These are phyloP conservation scores for Haliclystus octoradiatus DNA, from an alignment of 30 jellyfish, hydroid and myxozoan species.

Conservation along the genomic window DNA sequence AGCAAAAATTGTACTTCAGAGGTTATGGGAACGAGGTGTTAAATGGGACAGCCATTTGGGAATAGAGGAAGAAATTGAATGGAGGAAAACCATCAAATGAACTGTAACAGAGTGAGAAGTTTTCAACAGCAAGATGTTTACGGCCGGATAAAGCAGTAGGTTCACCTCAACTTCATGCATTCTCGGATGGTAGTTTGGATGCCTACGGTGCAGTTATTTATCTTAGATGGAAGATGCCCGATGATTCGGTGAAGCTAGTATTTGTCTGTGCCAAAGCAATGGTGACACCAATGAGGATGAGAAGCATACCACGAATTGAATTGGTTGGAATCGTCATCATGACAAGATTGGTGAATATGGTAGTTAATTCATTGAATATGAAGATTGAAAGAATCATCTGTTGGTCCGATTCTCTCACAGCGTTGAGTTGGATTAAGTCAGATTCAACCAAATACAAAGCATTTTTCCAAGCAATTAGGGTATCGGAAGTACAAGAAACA, in stretches of 20 bases:
- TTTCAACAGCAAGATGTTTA: too few relatives aligned
- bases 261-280: constrained; percentile 30
- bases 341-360: constrained; percentile 14
- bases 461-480: constrained; percentile 15
- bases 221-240: too few relatives aligned
- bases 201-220: too few relatives aligned
- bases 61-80: constrained; percentile 9
- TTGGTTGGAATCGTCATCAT: constrained; percentile 14
- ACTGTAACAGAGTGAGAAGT: too few relatives aligned
- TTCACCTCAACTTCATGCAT: too few relatives aligned
- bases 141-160: too few relatives aligned
- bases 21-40: constrained; percentile 31
- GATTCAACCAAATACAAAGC: too few relatives aligned
- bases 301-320: too few relatives aligned
- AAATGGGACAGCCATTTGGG: constrained; percentile 6
- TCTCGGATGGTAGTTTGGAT: too few relatives aligned
- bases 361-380: too few relatives aligned
- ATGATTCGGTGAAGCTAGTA: too few relatives aligned
- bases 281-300: constrained; percentile 32
- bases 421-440: constrained; percentile 26
- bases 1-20: constrained; percentile 19
- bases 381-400: constrained; percentile 6
- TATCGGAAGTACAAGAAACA: constrained; percentile 14
- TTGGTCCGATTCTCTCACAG: constrained; percentile 33
- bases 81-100: constrained; percentile 8